Percentiles rank a stretch among this genome's conserved stretches.
These are phyloP conservation scores for Cheilosia grossa DNA, from an alignment of 2,888 invertebrate species.

Conservation along the genomic window DNA sequence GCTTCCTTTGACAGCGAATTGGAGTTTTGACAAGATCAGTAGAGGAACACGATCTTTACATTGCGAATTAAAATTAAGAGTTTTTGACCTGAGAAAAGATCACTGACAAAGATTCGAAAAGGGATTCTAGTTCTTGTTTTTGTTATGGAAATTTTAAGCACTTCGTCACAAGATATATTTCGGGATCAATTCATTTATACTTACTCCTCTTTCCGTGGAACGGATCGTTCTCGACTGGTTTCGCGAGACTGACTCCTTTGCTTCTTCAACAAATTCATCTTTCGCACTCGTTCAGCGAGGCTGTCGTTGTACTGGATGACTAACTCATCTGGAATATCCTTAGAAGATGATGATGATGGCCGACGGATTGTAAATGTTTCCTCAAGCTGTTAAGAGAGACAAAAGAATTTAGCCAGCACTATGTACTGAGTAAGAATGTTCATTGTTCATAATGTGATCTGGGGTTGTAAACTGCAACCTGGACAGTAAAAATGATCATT, in stretches of 20 bases:
- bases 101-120: too few species aligned
- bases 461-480: too few species aligned
- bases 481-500: too few species aligned
- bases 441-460: too few species aligned
- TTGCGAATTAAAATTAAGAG: too few species aligned
- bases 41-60: too few species aligned
- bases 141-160: too few species aligned
- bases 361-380: slow-evolving; percentile 84
- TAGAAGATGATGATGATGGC: slow-evolving; percentile 81
- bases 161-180: background rate
- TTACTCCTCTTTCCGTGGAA: slow-evolving; percentile 82
- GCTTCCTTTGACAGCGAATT: too few species aligned
- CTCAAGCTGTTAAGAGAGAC: slow-evolving; percentile 79
- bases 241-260: slow-evolving; percentile 82
- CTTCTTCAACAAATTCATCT: slow-evolving; percentile 85
- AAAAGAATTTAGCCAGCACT: background rate
- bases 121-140: too few species aligned
- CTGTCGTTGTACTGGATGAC: slow-evolving; percentile 88
- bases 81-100: too few species aligned
- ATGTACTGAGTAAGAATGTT: too few species aligned
- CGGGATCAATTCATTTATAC: slow-evolving; percentile 37
- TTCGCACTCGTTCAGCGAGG: slow-evolving; percentile 88
- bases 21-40: too few species aligned
- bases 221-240: slow-evolving; percentile 81
- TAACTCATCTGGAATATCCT: slow-evolving; percentile 84